These are phyloP conservation scores for Carterocephalus palaemon DNA, from an alignment of 2,888 invertebrate species.

Conservation along the genomic window DNA sequence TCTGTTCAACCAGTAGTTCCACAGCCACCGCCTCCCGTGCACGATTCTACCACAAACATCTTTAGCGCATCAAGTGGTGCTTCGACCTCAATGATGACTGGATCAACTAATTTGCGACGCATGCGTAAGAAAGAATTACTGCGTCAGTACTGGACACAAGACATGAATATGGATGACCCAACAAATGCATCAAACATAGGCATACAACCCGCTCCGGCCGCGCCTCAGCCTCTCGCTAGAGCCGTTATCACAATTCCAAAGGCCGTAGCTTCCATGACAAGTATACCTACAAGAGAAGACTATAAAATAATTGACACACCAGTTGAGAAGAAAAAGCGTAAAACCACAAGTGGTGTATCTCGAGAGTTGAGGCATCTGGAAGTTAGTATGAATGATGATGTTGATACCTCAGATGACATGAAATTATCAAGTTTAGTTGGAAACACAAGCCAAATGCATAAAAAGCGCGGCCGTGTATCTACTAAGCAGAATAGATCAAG, in stretches of 20 bases:
- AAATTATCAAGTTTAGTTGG: constrained; percentile 49
- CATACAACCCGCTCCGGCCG: constrained; percentile 76
- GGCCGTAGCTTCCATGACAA: constrained; percentile 92
- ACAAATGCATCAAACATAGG: constrained; percentile 73
- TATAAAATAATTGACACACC: constrained; percentile 84
- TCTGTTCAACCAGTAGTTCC: constrained; percentile 79
- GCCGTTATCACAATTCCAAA: constrained; percentile 91
- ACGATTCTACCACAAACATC: constrained; percentile 55
- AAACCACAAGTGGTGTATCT: constrained; percentile 70
- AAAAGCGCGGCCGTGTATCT: constrained; percentile 54
- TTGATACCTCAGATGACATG: constrained; percentile 61
- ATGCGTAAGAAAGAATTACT: constrained; percentile 95
- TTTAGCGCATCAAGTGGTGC: constrained; percentile 59
- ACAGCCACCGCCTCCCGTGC: constrained; percentile 65
- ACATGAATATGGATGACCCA: constrained; percentile 91
- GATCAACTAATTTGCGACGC: constrained; percentile 86
- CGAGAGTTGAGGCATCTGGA: constrained; percentile 83
- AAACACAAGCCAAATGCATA: constrained; percentile 44
- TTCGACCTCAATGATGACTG: constrained; percentile 72
- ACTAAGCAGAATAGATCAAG: constrained; percentile 46
- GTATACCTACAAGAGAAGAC: constrained; percentile 91
- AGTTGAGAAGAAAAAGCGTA: constrained; percentile 84
- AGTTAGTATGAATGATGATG: constrained; percentile 77
- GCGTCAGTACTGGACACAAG: constrained; percentile 88
- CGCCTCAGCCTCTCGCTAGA: constrained; percentile 80